Conservation (phyloP, 2,797 vertebrate species). For the Octomys mimax region DNA sequence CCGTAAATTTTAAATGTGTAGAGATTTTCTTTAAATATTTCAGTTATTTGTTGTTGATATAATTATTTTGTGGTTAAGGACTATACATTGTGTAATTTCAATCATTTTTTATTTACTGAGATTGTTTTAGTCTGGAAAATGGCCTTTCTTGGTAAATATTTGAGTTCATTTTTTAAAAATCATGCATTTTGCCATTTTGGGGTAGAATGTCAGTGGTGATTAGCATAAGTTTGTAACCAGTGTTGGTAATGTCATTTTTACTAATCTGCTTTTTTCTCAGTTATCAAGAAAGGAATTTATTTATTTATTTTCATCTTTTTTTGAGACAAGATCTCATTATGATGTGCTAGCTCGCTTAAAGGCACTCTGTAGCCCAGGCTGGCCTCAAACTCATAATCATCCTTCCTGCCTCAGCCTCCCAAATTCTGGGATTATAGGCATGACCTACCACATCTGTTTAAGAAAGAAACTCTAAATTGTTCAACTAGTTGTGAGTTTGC, state of each 20-base stretch:
- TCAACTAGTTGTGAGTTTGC: not conserved
- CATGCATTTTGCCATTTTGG: not conserved
- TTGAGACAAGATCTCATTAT: too few species aligned
- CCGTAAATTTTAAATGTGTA: not conserved
- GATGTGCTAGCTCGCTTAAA: too few species aligned
- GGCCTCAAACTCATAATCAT: too few species aligned
- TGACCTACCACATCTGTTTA: too few species aligned
- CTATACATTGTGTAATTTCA: not conserved
- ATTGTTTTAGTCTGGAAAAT: slow-evolving; percentile 28
- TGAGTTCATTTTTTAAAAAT: not conserved
- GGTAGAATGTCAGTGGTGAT: not conserved
- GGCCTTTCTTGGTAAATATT: not conserved
- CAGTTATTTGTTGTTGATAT: not conserved
- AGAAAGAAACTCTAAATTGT: not conserved
- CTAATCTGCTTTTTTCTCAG: not conserved
- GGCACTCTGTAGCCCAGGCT: too few species aligned
- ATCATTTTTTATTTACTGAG: not conserved
- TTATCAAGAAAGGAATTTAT: not conserved
- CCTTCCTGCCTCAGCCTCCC: too few species aligned
- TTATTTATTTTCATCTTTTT: too few species aligned
- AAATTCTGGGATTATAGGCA: too few species aligned
- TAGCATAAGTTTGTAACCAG: not conserved
- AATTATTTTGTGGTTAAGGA: not conserved
- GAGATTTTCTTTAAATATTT: not conserved
- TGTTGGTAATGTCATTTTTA: not conserved